Conservation (phyloP, 2,113 vertebrate genomes). For the Crotalus viridis region DNA sequence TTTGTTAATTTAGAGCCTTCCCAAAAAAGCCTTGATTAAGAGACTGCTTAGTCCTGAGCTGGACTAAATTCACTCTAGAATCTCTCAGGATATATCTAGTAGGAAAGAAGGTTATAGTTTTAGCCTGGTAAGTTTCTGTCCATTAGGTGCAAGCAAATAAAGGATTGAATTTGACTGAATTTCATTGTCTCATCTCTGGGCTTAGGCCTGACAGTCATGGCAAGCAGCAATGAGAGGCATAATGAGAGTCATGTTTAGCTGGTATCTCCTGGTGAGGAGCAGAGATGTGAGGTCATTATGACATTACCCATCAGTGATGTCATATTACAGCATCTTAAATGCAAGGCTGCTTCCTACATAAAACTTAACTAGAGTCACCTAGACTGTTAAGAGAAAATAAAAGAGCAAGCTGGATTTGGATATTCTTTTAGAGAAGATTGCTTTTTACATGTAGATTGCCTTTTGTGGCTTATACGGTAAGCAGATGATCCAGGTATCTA, state of each 20-base stretch:
- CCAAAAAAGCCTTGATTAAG: background rate
- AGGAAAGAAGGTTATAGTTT: background rate
- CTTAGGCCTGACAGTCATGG: background rate
- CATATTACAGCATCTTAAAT: fast-evolving
- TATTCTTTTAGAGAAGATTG: background rate
- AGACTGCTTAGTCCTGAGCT: background rate
- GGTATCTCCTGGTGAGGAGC: fast-evolving
- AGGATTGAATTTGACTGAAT: background rate
- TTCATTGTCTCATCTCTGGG: background rate
- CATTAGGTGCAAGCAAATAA: background rate
- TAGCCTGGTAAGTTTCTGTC: background rate
- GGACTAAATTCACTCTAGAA: background rate
- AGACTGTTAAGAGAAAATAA: fast-evolving
- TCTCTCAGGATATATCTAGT: background rate
- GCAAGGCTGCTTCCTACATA: background rate
- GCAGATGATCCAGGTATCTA: background rate
- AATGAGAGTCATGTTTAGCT: background rate
- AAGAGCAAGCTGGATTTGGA: background rate
- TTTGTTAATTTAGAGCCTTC: background rate
- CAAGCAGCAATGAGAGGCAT: background rate
- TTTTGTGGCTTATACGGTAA: background rate
- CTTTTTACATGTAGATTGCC: background rate
- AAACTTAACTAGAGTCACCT: fast-evolving
- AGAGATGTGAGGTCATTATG: background rate
- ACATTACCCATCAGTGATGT: background rate